Percentiles rank a stretch among this genome's conserved stretches.
Conservation (phyloP, 2,113 vertebrate genomes). For the Cygnus atratus region DNA sequence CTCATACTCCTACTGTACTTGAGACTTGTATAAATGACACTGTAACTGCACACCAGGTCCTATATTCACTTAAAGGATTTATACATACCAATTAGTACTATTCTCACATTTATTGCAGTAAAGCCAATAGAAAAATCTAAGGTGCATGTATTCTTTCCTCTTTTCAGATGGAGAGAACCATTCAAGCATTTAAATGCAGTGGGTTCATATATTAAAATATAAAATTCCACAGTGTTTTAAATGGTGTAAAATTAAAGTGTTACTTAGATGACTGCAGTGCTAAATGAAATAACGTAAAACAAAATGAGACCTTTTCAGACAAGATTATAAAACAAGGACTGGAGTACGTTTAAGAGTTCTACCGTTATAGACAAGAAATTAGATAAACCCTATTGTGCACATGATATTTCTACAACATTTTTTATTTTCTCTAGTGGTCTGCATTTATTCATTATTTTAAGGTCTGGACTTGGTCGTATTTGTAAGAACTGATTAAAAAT, state of each 20-base stretch:
- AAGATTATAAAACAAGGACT: neutral
- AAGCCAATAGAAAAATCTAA: neutral
- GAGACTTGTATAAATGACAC: neutral
- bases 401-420: neutral
- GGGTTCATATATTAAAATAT: neutral
- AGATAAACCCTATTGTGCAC: accelerated
- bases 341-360: neutral
- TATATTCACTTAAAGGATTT: neutral
- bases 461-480: neutral
- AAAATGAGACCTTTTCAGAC: neutral
- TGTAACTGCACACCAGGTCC: neutral
- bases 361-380: neutral
- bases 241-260: neutral
- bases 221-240: neutral
- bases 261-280: neutral
- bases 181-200: neutral
- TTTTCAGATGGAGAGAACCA: neutral
- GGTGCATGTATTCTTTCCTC: accelerated
- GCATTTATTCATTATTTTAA: neutral
- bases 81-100: neutral
- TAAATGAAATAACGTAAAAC: neutral
- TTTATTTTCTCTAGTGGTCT: neutral
- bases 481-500: neutral
- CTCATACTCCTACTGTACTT: neutral
- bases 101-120: neutral